Base-by-base conservation (phyloP, 64 coral and sea anemone species). In the Hydrozoanthus tunicans region DNA sequence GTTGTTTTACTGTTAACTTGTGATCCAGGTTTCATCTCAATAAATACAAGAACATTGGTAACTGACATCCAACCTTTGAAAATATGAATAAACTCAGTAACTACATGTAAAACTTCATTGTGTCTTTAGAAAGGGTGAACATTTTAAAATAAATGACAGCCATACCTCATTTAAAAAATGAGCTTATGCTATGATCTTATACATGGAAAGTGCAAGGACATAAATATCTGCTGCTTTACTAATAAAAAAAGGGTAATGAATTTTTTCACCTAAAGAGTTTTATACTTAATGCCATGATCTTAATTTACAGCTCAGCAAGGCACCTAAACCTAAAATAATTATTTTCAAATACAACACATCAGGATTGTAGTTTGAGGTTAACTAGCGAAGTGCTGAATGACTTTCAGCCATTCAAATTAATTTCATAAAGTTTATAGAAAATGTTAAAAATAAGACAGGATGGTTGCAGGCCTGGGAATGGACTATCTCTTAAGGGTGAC, bases 1-100 rank as follows among this genome's bases (percentile, higher is more conserved):
- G 78, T 61, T 80, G 78, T 55, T 80, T 80, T 55, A 80, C 78
- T 24, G 78, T 80, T 80, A 60, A 80, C 56, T 80, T 80, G 78
- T 80, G 78, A 23, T 80, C 78, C 6, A 55, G 78, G 78, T 80
- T 80, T 80, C 78, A 0, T 80, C 78, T 80, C 14, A 80, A 79
- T 15, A 59, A 58, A 13, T 79, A 55, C 7, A 79, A 24, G 55
- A 79, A 79, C 55, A 79, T 79, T 58, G 77, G 77, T 58, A 79
- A 58, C 55, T 79, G 77, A 15, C 77, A 79, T 79, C 77, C 77
- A 59, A 80, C 25, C 78, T 80, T 56, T 80, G 78, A 80, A 80
- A 80, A 80, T 80, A 17, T 80, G 78, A 80, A 80, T 80, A 80
- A 25, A 24, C 0, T 80, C 54, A 24, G 54, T 56, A 79, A 58